phyloP scores from a whole-genome alignment of 2,888 invertebrate species.

The Acleris literana region DNA sequence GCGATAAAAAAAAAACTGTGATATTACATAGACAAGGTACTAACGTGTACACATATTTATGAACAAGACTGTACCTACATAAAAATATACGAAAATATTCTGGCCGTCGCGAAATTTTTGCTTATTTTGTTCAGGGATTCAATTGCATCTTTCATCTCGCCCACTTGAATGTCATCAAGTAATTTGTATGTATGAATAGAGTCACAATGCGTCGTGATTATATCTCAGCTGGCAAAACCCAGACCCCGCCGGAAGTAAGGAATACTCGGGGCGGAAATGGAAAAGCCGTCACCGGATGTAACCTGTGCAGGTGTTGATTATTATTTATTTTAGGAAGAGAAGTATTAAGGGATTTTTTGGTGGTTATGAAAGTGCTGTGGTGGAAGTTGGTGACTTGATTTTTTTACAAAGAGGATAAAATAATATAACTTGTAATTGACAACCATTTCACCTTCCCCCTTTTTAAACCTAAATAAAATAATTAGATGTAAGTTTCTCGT shows the following conservation, averaged over 20 bases:
- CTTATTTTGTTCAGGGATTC: neutral
- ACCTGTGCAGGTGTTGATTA: slow-evolving; percentile 63
- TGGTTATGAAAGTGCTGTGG: neutral
- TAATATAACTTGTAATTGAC: too few relatives aligned
- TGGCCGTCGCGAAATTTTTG: too few relatives aligned
- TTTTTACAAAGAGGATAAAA: too few relatives aligned
- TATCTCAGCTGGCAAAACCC: slow-evolving; percentile 25
- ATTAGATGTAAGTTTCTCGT: too few relatives aligned
- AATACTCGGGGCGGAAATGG: slow-evolving; percentile 65
- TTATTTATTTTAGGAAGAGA: slow-evolving; percentile 33
- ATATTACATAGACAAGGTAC: too few relatives aligned
- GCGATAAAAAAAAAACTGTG: too few relatives aligned
- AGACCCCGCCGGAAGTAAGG: slow-evolving; percentile 54
- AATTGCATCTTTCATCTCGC: slow-evolving; percentile 4
- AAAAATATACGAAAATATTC: too few relatives aligned
- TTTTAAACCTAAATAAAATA: too few relatives aligned
- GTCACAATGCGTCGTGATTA: slow-evolving; percentile 32
- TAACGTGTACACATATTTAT: too few relatives aligned
- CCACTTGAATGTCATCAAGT: slow-evolving; percentile 13
- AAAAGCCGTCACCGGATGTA: slow-evolving; percentile 66
- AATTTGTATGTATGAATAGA: slow-evolving; percentile 31
- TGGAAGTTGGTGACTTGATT: too few relatives aligned
- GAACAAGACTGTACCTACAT: too few relatives aligned
- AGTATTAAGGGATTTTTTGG: neutral
- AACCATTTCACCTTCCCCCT: too few relatives aligned